phyloP scores from a whole-genome alignment of 2,888 invertebrate genomes.

The Cosmopolites sordidus region DNA sequence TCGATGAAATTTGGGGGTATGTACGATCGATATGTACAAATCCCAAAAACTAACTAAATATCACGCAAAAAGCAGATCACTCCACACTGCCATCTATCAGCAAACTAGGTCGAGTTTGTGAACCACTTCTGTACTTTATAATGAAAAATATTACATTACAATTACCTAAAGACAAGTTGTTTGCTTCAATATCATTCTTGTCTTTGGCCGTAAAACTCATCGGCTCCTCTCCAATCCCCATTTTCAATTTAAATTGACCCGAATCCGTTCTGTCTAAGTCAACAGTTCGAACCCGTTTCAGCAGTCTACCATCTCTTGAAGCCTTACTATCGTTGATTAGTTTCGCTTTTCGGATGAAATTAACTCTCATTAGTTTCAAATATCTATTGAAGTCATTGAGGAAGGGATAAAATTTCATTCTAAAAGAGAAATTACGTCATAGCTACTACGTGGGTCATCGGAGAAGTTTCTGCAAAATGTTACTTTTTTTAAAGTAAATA shows the following conservation, averaged over 20 bases:
- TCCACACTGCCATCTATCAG: no score
- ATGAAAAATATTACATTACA: not conserved
- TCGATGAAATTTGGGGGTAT: no score
- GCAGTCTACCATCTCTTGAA: conserved; percentile 30
- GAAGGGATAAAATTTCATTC: conserved; percentile 35
- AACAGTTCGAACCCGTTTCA: conserved; percentile 17
- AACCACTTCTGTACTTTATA: no score
- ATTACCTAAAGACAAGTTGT: conserved; percentile 30
- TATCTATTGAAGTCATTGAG: conserved; percentile 28
- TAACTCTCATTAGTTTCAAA: conserved; percentile 30
- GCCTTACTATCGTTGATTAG: conserved; percentile 29
- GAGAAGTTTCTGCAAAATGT: no score
- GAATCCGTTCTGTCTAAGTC: conserved; percentile 3
- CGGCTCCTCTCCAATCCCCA: conserved; percentile 1
- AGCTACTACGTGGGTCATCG: no score
- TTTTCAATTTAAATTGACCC: not conserved
- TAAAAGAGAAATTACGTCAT: not conserved
- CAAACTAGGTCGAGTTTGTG: no score
- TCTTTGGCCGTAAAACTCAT: conserved; percentile 31
- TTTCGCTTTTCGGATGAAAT: conserved; percentile 24
- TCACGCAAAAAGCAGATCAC: no score
- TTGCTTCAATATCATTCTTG: conserved; percentile 23
- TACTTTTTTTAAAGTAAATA: no score
- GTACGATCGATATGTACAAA: no score
- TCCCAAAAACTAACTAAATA: no score